Percentiles rank a stretch among this genome's conserved stretches.
Evolutionary conservation across 64 coral and sea anemone species (phyloP).

Genomic region (Dendrophyllia cribrosa): DNA sequence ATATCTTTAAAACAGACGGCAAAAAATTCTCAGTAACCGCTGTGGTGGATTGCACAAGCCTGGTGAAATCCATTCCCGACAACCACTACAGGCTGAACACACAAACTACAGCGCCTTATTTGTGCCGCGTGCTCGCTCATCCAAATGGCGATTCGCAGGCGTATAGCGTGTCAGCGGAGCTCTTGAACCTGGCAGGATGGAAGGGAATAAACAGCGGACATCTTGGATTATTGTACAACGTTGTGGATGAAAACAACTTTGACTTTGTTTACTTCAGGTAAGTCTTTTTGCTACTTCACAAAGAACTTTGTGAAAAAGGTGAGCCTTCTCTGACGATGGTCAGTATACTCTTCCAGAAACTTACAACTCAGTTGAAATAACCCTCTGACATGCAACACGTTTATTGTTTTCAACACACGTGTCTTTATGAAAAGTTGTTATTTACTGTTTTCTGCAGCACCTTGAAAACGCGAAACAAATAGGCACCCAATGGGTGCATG

Average conservation of each 20-base stretch:
- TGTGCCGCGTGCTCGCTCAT: constrained; percentile 50
- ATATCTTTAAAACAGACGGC: neutral
- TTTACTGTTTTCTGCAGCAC: too few relatives aligned
- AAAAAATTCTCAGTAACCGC: neutral
- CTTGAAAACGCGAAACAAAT: too few relatives aligned
- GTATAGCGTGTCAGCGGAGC: constrained; percentile 60
- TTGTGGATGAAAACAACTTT: constrained; percentile 77
- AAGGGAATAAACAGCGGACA: constrained; percentile 51
- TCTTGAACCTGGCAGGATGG: constrained; percentile 69
- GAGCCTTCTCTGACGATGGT: too few relatives aligned
- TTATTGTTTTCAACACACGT: too few relatives aligned
- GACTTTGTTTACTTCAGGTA: constrained; percentile 91
- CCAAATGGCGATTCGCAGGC: neutral
- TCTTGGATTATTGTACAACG: constrained; percentile 77
- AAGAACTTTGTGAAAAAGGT: too few relatives aligned
- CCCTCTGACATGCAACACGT: too few relatives aligned
- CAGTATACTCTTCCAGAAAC: too few relatives aligned
- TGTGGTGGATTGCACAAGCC: neutral
- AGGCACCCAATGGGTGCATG: too few relatives aligned
- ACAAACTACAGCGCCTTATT: neutral
- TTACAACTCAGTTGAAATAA: too few relatives aligned
- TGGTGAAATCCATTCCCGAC: neutral
- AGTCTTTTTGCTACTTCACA: neutral
- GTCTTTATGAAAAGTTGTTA: too few relatives aligned
- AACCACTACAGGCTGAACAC: constrained; percentile 53